Percentiles rank a stretch among this genome's conserved stretches.
phyloP scores from a whole-genome alignment of 2,888 invertebrate genomes.

The Phrixothrix hirtus region DNA sequence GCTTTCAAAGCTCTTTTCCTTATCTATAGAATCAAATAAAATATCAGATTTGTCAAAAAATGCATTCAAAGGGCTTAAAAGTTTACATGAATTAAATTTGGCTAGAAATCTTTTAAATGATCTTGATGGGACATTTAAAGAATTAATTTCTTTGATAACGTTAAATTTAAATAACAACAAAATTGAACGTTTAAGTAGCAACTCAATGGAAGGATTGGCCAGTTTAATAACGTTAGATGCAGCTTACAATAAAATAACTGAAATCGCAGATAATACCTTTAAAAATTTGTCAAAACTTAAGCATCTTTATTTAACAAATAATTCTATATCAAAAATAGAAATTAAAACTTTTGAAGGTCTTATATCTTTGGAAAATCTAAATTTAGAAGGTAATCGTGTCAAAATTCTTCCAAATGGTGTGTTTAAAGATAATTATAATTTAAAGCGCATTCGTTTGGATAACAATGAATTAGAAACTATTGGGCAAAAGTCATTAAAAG shows the following conservation, averaged over 20 bases:
- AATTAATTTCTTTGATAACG: not conserved
- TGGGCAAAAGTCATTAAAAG: not conserved
- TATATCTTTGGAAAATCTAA: not conserved
- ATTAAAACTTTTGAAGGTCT: constrained; percentile 1
- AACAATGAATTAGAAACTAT: constrained; percentile 3
- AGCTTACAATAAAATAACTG: constrained; percentile 5
- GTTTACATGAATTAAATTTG: constrained; percentile 7
- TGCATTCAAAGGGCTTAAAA: constrained; percentile 2
- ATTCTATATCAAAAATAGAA: not conserved
- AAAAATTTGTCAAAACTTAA: not conserved
- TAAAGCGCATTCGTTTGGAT: not conserved
- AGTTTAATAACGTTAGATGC: constrained; percentile 1
- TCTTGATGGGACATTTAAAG: constrained; percentile 3
- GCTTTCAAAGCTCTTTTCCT: not conserved
- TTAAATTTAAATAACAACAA: constrained; percentile 7
- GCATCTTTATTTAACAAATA: not conserved
- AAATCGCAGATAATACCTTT: not conserved
- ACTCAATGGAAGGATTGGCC: constrained; percentile 1
- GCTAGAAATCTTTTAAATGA: constrained; percentile 4
- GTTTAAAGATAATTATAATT: not conserved
- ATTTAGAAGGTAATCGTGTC: constrained; percentile 3
- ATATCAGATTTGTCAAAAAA: constrained; percentile 2
- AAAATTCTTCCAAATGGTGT: not conserved
- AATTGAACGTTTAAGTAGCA: not conserved
- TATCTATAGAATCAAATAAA: constrained; percentile 7